These are phyloP conservation scores for Jordanella pulchra DNA, from an alignment of 2,797 vertebrate species.

Conservation along the genomic window DNA sequence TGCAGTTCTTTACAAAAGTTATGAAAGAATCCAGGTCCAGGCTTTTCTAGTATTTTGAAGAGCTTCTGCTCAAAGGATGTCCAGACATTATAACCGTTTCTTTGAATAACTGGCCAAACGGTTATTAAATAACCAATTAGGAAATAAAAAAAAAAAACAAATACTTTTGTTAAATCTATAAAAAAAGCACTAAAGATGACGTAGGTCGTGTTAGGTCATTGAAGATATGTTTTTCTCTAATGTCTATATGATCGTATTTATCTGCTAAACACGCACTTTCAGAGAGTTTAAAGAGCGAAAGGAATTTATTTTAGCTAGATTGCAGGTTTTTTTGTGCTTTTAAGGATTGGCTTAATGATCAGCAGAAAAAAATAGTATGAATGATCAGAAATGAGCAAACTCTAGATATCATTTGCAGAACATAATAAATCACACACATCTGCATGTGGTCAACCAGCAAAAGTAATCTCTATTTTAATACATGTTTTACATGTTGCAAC, in stretches of 20 bases:
- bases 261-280: neutral
- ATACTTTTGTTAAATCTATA: neutral
- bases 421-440: neutral
- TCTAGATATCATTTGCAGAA: neutral
- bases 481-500: neutral
- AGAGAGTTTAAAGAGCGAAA: neutral
- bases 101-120: neutral
- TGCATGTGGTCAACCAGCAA: neutral
- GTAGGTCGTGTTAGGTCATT: neutral
- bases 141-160: neutral
- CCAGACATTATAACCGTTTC: neutral
- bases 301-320: neutral
- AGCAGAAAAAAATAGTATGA: constrained; percentile 7
- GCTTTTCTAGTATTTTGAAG: neutral
- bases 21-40: neutral
- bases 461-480: neutral
- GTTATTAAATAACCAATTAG: neutral
- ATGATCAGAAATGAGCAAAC: constrained; percentile 12
- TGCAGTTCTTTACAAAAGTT: neutral
- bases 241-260: neutral
- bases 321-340: neutral
- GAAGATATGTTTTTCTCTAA: neutral
- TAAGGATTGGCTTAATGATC: constrained; percentile 3
- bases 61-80: neutral
- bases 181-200: neutral